These are phyloP conservation scores for Mythimna loreyi DNA, from an alignment of 2,888 invertebrate species.

Conservation along the genomic window DNA sequence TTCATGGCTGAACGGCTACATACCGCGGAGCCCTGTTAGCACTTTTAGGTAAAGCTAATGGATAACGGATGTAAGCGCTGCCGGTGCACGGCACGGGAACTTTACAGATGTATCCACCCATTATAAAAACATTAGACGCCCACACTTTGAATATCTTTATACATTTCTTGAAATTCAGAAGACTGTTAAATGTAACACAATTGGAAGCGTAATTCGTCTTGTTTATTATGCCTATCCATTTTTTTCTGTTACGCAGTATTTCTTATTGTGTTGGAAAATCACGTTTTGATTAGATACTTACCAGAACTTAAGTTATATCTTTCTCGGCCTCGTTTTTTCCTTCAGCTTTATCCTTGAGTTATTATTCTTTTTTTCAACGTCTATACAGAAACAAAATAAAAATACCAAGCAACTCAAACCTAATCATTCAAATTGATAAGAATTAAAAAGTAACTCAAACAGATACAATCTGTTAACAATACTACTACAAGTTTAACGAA, in stretches of 20 bases:
- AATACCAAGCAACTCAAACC: not conserved
- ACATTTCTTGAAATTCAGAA: conserved; percentile 43
- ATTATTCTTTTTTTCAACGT: not conserved
- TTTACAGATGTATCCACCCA: conserved; percentile 53
- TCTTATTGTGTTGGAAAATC: conserved; percentile 11
- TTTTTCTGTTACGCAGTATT: conserved; percentile 27
- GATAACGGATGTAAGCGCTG: conserved; percentile 72
- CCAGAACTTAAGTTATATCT: conserved; percentile 16
- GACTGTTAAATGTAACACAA: conserved; percentile 29
- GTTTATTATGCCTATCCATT: conserved; percentile 31
- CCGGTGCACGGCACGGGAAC: conserved; percentile 24
- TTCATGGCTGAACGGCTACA: conserved; percentile 67
- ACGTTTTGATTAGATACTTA: conserved; percentile 40
- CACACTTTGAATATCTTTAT: conserved; percentile 32
- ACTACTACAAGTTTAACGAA: conserved; percentile 41
- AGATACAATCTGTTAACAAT: conserved; percentile 20
- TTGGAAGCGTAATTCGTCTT: conserved; percentile 37
- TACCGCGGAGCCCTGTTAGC: conserved; percentile 67
- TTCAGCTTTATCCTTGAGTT: conserved; percentile 9
- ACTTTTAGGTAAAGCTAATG: conserved; percentile 74
- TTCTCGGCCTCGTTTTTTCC: not conserved
- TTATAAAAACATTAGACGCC: conserved; percentile 63
- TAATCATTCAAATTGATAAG: conserved; percentile 10
- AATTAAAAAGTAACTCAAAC: conserved; percentile 7
- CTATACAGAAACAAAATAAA: not conserved